Base-by-base conservation (phyloP, 2,113 vertebrate species). In the Campylorhamphus procurvoides region DNA sequence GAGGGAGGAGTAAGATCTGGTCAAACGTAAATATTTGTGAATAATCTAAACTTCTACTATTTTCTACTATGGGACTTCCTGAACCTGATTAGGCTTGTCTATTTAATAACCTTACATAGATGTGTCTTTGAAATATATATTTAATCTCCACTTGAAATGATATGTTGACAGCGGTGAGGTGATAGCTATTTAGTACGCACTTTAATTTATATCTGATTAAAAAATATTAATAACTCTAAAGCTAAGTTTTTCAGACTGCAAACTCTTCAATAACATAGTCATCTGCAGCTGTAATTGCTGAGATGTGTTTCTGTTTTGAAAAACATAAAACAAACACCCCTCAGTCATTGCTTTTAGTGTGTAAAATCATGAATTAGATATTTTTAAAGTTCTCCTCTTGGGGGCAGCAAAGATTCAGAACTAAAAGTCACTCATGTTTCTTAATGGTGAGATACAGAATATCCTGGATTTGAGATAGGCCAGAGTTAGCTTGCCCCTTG, bases 361-460 rank as follows among this genome's bases (percentile, higher is more conserved):
- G 5, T 49, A 42, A 35, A 18, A 10, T 68, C 3, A 59, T 27
- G 7, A 67, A 52, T 33, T 24, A 50, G 42, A 1, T 87, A 56
- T 33, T 82, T 44, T 77, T 94, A 42, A 53, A 75, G 67, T 90
- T 93, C 60, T 78, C 95, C 97, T 97, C 96, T 96, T 91, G 97
- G 93, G 95, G 96, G 95, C 97, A 98, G 96, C 96, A 97, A 46
- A 82, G 49, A 58, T 91, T 96, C 64, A 92, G 67, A 67, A 42
- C 93, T 75, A 74, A 46, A 87, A 60, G n/a, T 60, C 5, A 3
- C 28, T 90, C 5, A 1, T 84, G 56, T 82, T 68, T 80, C 40
- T 62, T 67, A 50, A 20, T 35, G 33, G 7, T 50, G 29, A 62
- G 16, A 72, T 72, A 39, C 59, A 77, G 40, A 75, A 42, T 73